These are phyloP conservation scores for Venusia cambrica DNA, from an alignment of 2,888 invertebrate genomes.

Conservation along the genomic window DNA sequence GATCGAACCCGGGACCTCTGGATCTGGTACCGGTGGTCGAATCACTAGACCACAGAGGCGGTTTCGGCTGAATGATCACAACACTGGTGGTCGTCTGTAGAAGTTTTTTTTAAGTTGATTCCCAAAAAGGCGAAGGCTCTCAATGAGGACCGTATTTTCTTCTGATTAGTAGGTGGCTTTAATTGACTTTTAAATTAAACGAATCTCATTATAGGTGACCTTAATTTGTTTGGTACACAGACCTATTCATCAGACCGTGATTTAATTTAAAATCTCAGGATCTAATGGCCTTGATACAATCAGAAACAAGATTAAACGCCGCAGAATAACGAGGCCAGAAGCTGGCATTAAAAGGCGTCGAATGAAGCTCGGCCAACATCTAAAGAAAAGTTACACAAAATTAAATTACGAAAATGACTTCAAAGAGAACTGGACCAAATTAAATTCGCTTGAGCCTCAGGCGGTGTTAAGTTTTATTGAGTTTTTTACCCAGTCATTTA, in stretches of 20 bases:
- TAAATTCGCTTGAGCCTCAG: constrained; percentile 12
- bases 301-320: constrained; percentile 5
- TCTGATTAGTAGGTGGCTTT: no score
- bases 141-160: no score
- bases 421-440: constrained; percentile 17
- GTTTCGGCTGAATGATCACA: no score
- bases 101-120: no score
- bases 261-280: constrained; percentile 1
- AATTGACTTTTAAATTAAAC: no score
- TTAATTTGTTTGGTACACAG: no score
- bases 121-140: no score
- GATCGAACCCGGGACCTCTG: no score
- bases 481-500: constrained; percentile 20
- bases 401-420: constrained; percentile 16
- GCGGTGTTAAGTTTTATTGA: constrained; percentile 13
- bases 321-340: constrained; percentile 4
- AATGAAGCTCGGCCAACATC: constrained; percentile 12
- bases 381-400: constrained; percentile 14
- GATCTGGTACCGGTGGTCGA: no score
- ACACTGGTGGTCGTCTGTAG: no score
- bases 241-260: constrained; percentile 5
- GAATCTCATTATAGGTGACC: no score
- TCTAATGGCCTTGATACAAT: constrained; percentile 2
- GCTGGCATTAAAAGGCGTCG: constrained; percentile 8
- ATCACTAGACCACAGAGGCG: no score